Evolutionary conservation across 1,140 invertebrate genomes (phyloP), one percentile per base, ranked within the genome.

Genomic region (Chironomus striatipennis): DNA sequence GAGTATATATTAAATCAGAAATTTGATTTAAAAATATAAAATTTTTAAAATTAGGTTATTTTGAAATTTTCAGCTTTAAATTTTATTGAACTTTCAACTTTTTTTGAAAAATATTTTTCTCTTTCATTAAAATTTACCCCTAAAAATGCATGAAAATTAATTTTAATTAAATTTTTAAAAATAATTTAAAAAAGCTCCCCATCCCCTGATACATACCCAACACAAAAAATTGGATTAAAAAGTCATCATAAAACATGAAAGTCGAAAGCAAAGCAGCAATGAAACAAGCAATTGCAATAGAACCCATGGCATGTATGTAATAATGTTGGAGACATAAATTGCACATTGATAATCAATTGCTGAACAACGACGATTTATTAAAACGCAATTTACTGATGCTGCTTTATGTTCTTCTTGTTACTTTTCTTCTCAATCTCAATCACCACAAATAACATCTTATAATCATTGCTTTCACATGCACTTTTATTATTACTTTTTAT

Each of bases 321-420:
- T 57, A 57, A 57, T 57, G n/a, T 57, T 57, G 47, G 47, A 57
- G 47, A 57, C 47, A 57, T 57, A 57, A 57, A 57, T 57, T 57
- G 47, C 47, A 57, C 47, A 57, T 57, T 57, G 47, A 57, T 57
- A 57, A 57, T 57, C 47, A 34, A 34, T 34, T 34, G 47, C 47
- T 57, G n/a, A 57, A 57, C 47, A 57, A 57, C 47, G 47, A 57
- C 47, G 47, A 57, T 57, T 57, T 57, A 57, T 57, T 57, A 57
- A 57, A 57, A 57, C 47, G 47, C 47, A 12, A 57, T 57, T 57
- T 57, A 57, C 47, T 57, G 47, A 57, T 57, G 47, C 47, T 34
- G 24, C 24, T 34, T n/a, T n/a, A 34, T 34, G 24, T 34, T 2
- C 5, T 34, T 10, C n/a, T 57, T 57, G 5, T 57, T 57, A 7